phyloP scores from a whole-genome alignment of 2,113 vertebrate species.

The zebrafish (Danio rerio) region DNA sequence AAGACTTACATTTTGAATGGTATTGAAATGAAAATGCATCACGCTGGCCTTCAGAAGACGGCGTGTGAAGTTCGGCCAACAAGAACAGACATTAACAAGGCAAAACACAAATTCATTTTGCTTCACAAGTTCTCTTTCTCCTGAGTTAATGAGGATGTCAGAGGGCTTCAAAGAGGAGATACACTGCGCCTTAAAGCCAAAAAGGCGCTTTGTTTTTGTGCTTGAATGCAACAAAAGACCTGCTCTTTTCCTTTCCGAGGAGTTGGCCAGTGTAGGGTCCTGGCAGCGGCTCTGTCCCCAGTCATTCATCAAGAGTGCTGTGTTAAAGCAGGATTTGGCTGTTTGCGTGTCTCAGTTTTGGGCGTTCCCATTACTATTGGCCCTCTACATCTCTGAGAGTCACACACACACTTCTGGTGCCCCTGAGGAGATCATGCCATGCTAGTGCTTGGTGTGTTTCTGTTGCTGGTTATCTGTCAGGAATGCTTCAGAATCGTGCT shows the following conservation, averaged over 20 bases:
- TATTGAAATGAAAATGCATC: not conserved
- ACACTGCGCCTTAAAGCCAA: constrained; percentile 41
- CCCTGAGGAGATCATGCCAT: constrained; percentile 41
- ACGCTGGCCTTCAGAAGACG: not conserved
- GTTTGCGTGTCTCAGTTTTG: constrained; percentile 65
- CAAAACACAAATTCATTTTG: constrained; percentile 33
- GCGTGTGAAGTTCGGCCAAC: constrained; percentile 34
- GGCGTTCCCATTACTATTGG: constrained; percentile 72
- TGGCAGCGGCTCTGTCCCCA: constrained; percentile 59
- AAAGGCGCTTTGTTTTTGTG: constrained; percentile 57
- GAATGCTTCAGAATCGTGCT: not conserved
- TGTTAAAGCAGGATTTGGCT: constrained; percentile 68
- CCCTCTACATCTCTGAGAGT: constrained; percentile 55
- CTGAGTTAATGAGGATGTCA: constrained; percentile 44
- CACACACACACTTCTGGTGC: constrained; percentile 53
- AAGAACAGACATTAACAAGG: constrained; percentile 16
- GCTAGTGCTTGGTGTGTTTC: not conserved
- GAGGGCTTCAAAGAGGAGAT: constrained; percentile 50
- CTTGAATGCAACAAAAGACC: constrained; percentile 58
- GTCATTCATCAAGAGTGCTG: constrained; percentile 64
- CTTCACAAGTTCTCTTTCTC: not conserved
- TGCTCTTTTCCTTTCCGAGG: constrained; percentile 69
- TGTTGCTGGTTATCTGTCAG: constrained; percentile 6
- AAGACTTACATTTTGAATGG: not conserved
- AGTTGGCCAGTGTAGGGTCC: constrained; percentile 65